Evolutionary conservation across 2,888 invertebrate genomes (phyloP), one percentile per base, ranked within the genome.

Genomic region (Polia nebulosa): DNA sequence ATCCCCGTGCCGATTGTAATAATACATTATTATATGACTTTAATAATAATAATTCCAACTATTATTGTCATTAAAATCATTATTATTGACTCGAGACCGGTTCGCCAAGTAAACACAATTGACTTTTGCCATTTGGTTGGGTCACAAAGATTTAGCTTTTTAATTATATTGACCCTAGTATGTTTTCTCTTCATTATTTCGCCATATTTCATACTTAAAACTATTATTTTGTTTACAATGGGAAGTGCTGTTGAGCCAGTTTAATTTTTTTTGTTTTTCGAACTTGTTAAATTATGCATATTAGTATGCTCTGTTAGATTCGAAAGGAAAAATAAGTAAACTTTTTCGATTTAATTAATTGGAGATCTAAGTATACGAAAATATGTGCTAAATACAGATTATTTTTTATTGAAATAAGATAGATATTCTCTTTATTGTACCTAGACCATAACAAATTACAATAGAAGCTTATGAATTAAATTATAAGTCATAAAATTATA

Each of bases 111-210:
- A 88, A 91, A 89, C 89, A 95, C 94, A 95, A 95, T 95, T 91
- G 93, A 95, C 94, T 95, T 91, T 95, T 95, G 91, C 94, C 94
- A 90, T 93, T 93, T 89, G 89, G 92, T 77, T 95, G 94, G 74
- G 61, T 93, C 84, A 91, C 93, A 95, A 95, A 95, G 94, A 95
- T 90, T 87, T 82, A 83, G 85, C 87, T 86, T 87, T 93, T 93
- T 93, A 93, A 94, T 94, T 94, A 89, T 94, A 89, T 93, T 94
- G 93, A 93, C 94, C 94, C 94, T 87, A 88, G 72, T 83, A 83
- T 89, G 89, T 90, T 93, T 92, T 89, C 88, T 82, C 85, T 88
- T 87, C 88, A 91, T 91, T 92, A 90, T 92, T 89, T 88, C 83
- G 66, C 85, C 82, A 89, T 89, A 88, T 89, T 88, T 87, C 69